These are phyloP conservation scores for Nycteola revayana DNA, from an alignment of 2,888 invertebrate species.

Conservation along the genomic window DNA sequence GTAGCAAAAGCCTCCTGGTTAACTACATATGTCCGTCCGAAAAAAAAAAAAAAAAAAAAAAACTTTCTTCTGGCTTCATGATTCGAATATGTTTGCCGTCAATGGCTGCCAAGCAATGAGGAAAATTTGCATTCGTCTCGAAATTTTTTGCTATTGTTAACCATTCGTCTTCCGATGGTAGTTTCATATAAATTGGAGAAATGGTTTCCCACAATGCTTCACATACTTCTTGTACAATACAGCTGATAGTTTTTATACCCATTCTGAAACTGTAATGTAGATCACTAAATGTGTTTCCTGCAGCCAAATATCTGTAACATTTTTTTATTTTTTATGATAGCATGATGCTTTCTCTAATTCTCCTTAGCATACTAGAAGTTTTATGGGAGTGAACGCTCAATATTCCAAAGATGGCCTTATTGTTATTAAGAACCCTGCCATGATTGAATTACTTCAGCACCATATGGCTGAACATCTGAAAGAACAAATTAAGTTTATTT, in stretches of 20 bases:
- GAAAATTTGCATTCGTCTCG: slow-evolving; percentile 21
- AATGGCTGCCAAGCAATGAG: slow-evolving; percentile 29
- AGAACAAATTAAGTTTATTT: too few relatives aligned
- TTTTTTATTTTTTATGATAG: slow-evolving; percentile 11
- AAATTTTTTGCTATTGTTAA: slow-evolving; percentile 15
- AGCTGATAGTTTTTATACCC: slow-evolving; percentile 32
- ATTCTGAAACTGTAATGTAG: slow-evolving; percentile 27
- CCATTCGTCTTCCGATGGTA: slow-evolving; percentile 17
- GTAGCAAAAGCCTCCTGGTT: too few relatives aligned
- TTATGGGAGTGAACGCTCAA: too few relatives aligned
- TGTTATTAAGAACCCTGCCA: too few relatives aligned
- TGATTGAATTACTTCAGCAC: too few relatives aligned
- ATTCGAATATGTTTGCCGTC: slow-evolving; percentile 37
- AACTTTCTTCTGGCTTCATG: slow-evolving; percentile 23
- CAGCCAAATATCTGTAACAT: slow-evolving; percentile 6
- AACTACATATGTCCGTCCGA: too few relatives aligned
- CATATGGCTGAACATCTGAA: too few relatives aligned
- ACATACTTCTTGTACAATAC: slow-evolving; percentile 16
- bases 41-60: too few relatives aligned
- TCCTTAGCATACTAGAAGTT: too few relatives aligned
- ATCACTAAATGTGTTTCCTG: slow-evolving; percentile 26
- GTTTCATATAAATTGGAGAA: slow-evolving; percentile 13
- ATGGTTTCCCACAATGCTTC: slow-evolving; percentile 12
- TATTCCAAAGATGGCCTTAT: too few relatives aligned
- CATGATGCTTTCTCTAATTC: too few relatives aligned